Conservation (phyloP, 2,797 vertebrate genomes). For the Pangasius larnaudii region DNA sequence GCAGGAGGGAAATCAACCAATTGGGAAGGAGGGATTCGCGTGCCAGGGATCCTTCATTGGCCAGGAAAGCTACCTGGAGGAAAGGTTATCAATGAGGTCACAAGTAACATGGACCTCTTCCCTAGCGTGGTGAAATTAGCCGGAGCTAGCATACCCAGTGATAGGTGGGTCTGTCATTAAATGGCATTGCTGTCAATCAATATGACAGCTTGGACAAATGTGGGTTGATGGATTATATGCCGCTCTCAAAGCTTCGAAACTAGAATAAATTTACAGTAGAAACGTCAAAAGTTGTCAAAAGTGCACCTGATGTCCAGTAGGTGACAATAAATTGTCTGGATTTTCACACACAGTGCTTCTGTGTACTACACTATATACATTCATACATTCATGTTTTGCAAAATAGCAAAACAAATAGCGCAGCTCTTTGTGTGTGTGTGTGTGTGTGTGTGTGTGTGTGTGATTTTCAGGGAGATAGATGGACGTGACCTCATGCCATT, state of each 20-base stretch:
- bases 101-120: conserved; percentile 93
- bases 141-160: conserved; percentile 68
- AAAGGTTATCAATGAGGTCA: conserved; percentile 73
- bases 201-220: conserved; percentile 40
- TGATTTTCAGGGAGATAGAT: conserved; percentile 80
- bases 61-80: conserved; percentile 70
- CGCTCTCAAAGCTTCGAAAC: background rate
- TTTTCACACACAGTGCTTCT: background rate
- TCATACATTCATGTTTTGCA: background rate
- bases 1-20: conserved; percentile 88
- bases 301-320: background rate
- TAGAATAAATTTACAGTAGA: background rate
- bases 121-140: conserved; percentile 81
- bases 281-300: background rate
- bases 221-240: conserved; percentile 44
- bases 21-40: conserved; percentile 91
- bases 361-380: background rate
- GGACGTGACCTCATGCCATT: conserved; percentile 86
- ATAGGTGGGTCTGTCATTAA: conserved; percentile 76
- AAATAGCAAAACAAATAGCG: background rate
- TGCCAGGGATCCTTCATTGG: conserved; percentile 86
- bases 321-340: background rate
- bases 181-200: conserved; percentile 44
- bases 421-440: conserved; percentile 8
- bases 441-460: conserved; percentile 40